Evolutionary conservation across 2,888 invertebrate species (phyloP).

Genomic region (Pseudanteris insignis): DNA sequence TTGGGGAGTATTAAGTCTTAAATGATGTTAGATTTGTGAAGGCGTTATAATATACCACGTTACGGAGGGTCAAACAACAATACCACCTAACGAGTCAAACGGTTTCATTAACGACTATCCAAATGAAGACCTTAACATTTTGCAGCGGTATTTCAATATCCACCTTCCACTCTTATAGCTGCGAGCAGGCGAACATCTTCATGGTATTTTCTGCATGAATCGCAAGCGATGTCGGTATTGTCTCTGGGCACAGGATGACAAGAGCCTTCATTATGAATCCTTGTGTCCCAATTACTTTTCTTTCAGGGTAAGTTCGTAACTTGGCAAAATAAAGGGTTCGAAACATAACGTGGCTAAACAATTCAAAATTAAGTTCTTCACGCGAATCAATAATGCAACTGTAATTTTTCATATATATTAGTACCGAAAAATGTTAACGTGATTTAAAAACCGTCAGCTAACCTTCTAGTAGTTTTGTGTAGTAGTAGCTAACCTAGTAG

Average conservation of each 20-base stretch:
- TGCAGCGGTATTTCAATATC: constrained; percentile 18
- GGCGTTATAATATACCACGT: no score
- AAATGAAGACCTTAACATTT: constrained; percentile 3
- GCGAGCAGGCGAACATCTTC: constrained; percentile 60
- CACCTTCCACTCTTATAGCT: constrained; percentile 46
- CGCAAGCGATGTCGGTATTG: constrained; percentile 75
- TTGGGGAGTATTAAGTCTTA: no score
- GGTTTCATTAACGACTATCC: constrained; percentile 11
- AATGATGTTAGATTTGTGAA: no score
- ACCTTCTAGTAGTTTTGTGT: no score
- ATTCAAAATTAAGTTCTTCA: neutral
- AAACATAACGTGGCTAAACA: constrained; percentile 39
- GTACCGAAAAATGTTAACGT: no score
- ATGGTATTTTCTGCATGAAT: constrained; percentile 75
- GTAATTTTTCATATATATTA: no score
- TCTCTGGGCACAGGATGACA: constrained; percentile 69
- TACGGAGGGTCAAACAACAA: constrained; percentile 15
- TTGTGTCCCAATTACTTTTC: constrained; percentile 73
- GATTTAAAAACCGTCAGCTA: no score
- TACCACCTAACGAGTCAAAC: constrained; percentile 23
- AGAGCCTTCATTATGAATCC: constrained; percentile 67
- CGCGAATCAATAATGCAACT: no score
- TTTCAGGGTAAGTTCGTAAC: no score
- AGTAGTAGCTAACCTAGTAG: no score
- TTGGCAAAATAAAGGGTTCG: constrained; percentile 7